Percentiles rank a stretch among this genome's conserved stretches.
These are phyloP conservation scores for Varanus salvator DNA, from an alignment of 2,113 vertebrate species.

Conservation along the genomic window DNA sequence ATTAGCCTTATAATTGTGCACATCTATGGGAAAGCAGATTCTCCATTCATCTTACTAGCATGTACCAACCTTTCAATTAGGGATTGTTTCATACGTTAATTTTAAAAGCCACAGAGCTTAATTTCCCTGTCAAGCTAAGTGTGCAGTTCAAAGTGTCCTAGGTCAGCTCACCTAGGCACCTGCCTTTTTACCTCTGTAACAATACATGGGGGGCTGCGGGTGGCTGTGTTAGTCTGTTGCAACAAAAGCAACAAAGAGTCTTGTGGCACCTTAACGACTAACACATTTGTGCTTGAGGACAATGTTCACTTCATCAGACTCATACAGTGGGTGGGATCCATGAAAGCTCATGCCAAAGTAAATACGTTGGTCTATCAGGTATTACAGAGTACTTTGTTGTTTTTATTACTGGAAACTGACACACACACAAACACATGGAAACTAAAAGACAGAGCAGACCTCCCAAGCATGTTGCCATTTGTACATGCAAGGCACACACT, in stretches of 20 bases:
- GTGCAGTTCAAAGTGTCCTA: neutral
- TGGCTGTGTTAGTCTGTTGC: neutral
- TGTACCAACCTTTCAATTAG: neutral
- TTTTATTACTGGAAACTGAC: no score
- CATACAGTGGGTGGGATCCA: no score
- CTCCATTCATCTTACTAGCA: neutral
- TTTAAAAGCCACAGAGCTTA: neutral
- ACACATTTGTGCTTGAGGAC: no score
- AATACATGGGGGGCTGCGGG: no score
- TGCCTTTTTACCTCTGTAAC: neutral
- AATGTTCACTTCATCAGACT: no score
- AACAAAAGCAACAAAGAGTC: no score
- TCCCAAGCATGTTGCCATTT: neutral
- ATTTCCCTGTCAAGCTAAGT: neutral
- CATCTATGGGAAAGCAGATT: neutral
- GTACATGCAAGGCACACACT: neutral
- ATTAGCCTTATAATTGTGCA: slow-evolving; percentile 6
- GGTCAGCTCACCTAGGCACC: neutral
- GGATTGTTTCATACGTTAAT: neutral
- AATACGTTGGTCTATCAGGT: no score
- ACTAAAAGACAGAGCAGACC: neutral
- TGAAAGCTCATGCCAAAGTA: no score
- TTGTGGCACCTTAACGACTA: no score
- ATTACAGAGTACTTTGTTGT: no score
- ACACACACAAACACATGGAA: no score